Evolutionary conservation across 2,888 invertebrate genomes (phyloP).

Genomic region (Agrotis clavis): DNA sequence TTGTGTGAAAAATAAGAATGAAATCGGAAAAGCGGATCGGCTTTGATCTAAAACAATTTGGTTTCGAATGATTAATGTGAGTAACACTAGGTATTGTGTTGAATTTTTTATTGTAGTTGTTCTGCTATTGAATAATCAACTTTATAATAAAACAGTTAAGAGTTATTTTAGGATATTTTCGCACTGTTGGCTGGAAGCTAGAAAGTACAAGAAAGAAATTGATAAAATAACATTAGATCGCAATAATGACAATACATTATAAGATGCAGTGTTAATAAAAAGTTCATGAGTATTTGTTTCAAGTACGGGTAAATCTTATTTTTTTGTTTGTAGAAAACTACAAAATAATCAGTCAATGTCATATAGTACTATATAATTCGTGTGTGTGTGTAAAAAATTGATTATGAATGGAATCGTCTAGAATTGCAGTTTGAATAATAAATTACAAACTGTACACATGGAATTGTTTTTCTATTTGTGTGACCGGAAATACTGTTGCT

Average conservation of each 20-base stretch:
- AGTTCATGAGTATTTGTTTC: slow-evolving; percentile 54
- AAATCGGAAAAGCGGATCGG: slow-evolving; percentile 59
- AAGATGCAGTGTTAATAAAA: slow-evolving; percentile 72
- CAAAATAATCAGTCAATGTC: slow-evolving; percentile 61
- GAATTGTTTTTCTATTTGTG: slow-evolving; percentile 8
- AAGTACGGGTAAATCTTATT: slow-evolving; percentile 25
- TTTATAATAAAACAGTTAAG: slow-evolving; percentile 49
- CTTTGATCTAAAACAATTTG: slow-evolving; percentile 85
- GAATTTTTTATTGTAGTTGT: slow-evolving; percentile 66
- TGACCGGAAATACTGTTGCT: neutral
- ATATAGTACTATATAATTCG: neutral
- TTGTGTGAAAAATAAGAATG: slow-evolving; percentile 53
- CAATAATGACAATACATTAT: slow-evolving; percentile 73
- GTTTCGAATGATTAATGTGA: slow-evolving; percentile 89
- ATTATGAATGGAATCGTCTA: neutral
- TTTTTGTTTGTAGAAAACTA: slow-evolving; percentile 31
- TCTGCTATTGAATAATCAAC: slow-evolving; percentile 61
- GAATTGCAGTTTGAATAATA: slow-evolving; percentile 17
- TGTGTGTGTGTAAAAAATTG: slow-evolving; percentile 1
- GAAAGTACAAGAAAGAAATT: slow-evolving; percentile 83
- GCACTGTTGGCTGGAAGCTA: slow-evolving; percentile 71
- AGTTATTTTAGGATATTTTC: slow-evolving; percentile 42
- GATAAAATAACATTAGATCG: slow-evolving; percentile 84
- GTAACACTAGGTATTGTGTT: slow-evolving; percentile 78
- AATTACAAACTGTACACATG: neutral